Base-by-base conservation (phyloP, 2,888 invertebrate genomes). In the Xylota segnis region DNA sequence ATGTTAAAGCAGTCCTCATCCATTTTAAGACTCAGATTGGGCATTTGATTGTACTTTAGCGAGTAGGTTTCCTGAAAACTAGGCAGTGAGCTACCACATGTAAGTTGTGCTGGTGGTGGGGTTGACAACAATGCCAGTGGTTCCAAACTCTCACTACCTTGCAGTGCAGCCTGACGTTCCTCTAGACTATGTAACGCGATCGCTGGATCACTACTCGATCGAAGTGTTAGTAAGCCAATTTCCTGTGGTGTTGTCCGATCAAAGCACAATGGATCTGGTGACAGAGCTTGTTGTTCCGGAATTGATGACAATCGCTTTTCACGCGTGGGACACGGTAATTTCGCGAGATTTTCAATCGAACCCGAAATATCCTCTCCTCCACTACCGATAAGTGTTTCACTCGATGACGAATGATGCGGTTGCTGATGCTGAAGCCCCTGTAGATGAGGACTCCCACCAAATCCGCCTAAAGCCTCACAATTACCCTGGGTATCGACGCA, bases 51-150 rank as follows among this genome's bases (percentile, higher is more conserved):
- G 90, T 96, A 96, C 87, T 96, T 95, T 61, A 96, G 94, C 78
- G 96, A 96, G 92, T 97, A 97, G 32, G 96, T 97, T 93, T 97
- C 97, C 93, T 97, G 96, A 93, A 97, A 97, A 93, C 97, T 97
- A 87, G 97, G 97, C 90, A 97, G 92, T 58, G 96, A 94, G 56
- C 95, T 94, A 88, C 94, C 94, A 40, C 91, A 90, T 50, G 91
- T 90, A 63, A 91, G 88, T 32, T 91, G 90, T 65, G 87, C 66
- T 88, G 90, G 18, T 86, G 89, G 50, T 88, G 89, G 52, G 88
- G 89, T 34, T 88, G 88, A 75, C 56, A 84, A 27, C 32, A 87
- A 32, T 18, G 86, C 63, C 23, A 78, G 68, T n/a, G 74, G 68
- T 32, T 84, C 84, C 18, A 87, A 66, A 40, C 71, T 87, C 4